Evolutionary conservation across 2,797 vertebrate species (phyloP).

Genomic region (Sebastolobus alascanus): DNA sequence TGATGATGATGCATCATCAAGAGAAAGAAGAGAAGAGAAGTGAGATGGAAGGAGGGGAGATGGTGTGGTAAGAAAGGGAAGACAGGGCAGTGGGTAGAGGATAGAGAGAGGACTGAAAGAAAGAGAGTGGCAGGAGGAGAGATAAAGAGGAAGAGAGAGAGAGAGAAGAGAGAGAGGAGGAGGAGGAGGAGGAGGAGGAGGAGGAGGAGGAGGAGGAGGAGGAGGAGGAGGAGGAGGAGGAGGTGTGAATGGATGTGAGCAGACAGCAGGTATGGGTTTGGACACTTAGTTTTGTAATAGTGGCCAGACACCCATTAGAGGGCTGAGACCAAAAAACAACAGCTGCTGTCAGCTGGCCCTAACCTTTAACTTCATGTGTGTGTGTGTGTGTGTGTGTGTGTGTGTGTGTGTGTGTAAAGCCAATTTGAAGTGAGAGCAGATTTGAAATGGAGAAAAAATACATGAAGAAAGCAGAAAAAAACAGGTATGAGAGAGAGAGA

Average conservation of each 20-base stretch:
- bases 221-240: not conserved
- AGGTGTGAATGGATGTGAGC: conserved; percentile 34
- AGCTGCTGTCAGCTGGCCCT: conserved; percentile 31
- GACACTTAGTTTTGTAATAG: conserved; percentile 27
- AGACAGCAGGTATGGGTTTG: conserved; percentile 37
- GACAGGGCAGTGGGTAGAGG: no score
- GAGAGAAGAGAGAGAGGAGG: not conserved
- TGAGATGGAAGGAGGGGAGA: not conserved
- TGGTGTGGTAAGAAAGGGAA: not conserved
- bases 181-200: conserved; percentile 12
- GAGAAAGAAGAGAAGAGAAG: not conserved
- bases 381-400: no score
- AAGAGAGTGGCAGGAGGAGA: not conserved
- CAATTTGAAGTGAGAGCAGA: not conserved
- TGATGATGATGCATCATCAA: not conserved
- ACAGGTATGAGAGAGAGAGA: not conserved
- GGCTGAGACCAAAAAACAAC: conserved; percentile 35
- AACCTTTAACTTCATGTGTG: conserved; percentile 26
- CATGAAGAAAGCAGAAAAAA: not conserved
- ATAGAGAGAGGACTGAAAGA: not conserved
- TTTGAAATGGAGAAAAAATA: not conserved
- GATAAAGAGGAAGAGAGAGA: not conserved
- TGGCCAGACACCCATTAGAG: conserved; percentile 21
- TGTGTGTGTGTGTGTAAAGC: not conserved
- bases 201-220: conserved; percentile 15